Base-by-base conservation (phyloP, 2,888 invertebrate genomes). In the Cephonodes hylas region DNA sequence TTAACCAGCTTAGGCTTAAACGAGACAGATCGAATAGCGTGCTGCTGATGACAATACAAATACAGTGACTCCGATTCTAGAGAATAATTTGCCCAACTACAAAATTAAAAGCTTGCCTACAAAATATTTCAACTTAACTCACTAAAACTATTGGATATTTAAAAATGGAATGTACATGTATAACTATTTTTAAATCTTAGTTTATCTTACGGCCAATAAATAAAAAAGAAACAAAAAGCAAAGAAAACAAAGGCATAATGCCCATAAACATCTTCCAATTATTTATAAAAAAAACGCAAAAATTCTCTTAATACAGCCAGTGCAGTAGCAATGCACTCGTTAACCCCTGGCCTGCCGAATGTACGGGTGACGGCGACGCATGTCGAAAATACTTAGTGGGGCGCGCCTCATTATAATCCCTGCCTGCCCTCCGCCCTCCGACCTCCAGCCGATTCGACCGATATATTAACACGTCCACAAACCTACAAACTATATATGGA, bases 371-470 rank as follows among this genome's bases (percentile, higher is more conserved):
- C 87, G 88, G 86, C 88, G 83, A 90, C 90, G 91, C 91, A 92
- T 92, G 92, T 91, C 91, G 88, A 91, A 90, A 91, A 92, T 92
- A 88, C 91, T 92, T 91, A 89, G 89, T 89, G 90, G 90, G 91
- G 89, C 84, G 85, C 81, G 82, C 86, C 90, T 91, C 91, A 92
- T 92, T 91, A 92, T 90, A 90, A 90, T 89, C 89, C 89, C 84
- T 79, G 83, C 87, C 53, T 83, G 77, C 83, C 80, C 85, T 64
- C 72, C 73, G 72, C 72, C 72, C 76, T 74, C 74, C 70, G 77
- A 84, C 84, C 80, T 75, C 75, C 68, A 63, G 71, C 70, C 76
- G 79, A 81, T 80, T 84, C 89, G 86, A 83, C 89, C 89, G 85
- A 89, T 88, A 87, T 90, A 90, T 90, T 91, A 90, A 89, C 89